A percentile compares a stretch with the other conserved stretches of the same genome.
phyloP scores from a whole-genome alignment of 2,113 vertebrate species.

The Nothocercus nigrocapillus region DNA sequence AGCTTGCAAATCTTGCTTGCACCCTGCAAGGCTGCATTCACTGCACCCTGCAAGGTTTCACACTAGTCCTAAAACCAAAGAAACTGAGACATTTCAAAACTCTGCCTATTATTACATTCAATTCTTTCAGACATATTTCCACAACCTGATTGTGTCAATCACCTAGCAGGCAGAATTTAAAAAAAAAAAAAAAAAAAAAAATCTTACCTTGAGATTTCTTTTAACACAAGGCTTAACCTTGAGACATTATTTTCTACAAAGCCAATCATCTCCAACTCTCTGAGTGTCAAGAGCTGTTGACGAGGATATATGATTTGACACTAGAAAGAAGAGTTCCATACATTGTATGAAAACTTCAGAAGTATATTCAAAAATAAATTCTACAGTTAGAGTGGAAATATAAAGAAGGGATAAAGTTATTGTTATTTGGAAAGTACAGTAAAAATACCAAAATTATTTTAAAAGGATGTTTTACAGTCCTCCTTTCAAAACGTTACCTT shows the following conservation, averaged over 20 bases:
- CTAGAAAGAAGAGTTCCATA: conserved; percentile 69
- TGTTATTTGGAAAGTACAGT: neutral
- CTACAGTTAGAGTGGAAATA: neutral
- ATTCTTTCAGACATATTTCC: neutral
- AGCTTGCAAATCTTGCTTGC: neutral
- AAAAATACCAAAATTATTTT: neutral
- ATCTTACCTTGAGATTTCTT: conserved; percentile 87
- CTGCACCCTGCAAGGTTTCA: neutral
- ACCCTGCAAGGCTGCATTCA: neutral
- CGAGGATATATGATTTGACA: conserved; percentile 94
- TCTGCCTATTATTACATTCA: neutral
- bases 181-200: neutral
- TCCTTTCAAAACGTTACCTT: conserved; percentile 82
- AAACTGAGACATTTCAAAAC: neutral
- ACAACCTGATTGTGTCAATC: neutral
- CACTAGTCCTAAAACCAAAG: neutral
- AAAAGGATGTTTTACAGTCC: neutral
- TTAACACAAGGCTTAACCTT: conserved; percentile 86
- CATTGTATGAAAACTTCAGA: neutral
- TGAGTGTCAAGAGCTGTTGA: conserved; percentile 92
- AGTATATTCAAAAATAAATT: neutral
- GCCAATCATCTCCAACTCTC: conserved; percentile 90
- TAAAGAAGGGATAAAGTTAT: neutral
- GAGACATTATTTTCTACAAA: conserved; percentile 91
- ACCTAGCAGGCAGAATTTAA: neutral